Base-by-base conservation (phyloP, 1,140 invertebrate genomes). In the Procambarus virginalis region DNA sequence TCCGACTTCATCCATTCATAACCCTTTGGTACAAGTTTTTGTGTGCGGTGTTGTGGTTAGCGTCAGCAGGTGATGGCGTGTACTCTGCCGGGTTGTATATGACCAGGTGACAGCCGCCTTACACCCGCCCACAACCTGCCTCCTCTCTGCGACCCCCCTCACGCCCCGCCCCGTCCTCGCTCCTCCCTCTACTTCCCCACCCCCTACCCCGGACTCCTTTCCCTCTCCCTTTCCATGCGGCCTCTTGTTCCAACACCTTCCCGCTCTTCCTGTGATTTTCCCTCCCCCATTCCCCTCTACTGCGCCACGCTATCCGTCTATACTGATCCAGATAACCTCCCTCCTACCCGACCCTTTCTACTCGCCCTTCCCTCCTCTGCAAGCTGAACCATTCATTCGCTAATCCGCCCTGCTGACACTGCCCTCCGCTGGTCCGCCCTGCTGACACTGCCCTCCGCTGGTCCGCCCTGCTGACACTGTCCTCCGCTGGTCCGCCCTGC, bases 21-120 rank as follows among this genome's bases (percentile, higher is more conserved):
- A 73, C 68, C 6, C 10, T 73, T 34, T 34, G 34, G 68, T 73
- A 73, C 68, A 73, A 73, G 68, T 73, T 73, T 73, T 73, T 73
- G 68, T 73, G n/a, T 14, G 14, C n/a, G 68, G n/a, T 73, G 22
- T 73, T 73, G 68, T 34, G 68, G 68, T 3, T 73, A 5, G 68
- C 10, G 68, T 64, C 68, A 34, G 68, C 68, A 34, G 68, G 68
- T 73, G 68, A 34, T 34, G 5, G 68, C 8, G 22, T 34, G 20
- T 73, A 34, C n/a, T 73, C 14, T 34, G 22, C 6, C n/a, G n/a
- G 68, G 68, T 73, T 22, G 20, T 73, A 34, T 34, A 73, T 73
- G n/a, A 22, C 68, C 68, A 73, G 22, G 68, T 34, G 68, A 73
- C 68, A 73, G 34, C 68, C 68, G 8, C 68, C 68, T 73, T 34